Conservation (phyloP, 1,140 invertebrate genomes). For the Dreissena rostriformis region DNA sequence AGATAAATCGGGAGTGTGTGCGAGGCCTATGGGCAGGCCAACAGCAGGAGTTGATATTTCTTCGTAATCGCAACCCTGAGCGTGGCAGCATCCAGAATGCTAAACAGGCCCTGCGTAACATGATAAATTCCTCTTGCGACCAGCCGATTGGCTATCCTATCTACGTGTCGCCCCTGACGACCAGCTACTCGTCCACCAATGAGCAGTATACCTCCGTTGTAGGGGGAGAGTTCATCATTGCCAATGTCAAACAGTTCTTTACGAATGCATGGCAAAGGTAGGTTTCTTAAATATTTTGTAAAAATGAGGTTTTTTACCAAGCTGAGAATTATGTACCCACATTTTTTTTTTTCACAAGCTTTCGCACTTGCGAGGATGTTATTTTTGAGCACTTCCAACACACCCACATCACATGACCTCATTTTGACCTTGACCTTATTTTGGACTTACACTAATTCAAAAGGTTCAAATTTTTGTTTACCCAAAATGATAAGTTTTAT, state of each 20-base stretch:
- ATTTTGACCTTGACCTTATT: too few relatives aligned
- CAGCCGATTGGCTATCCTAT: conserved; percentile 99
- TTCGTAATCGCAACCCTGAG: conserved; percentile 98
- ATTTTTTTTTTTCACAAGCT: too few relatives aligned
- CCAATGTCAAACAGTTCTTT: conserved; percentile 75
- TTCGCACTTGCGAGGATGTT: too few relatives aligned
- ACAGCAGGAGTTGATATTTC: conserved; percentile 97
- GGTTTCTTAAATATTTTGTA: not conserved
- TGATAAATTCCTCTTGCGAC: conserved; percentile 99
- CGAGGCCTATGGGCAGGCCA: conserved; percentile 99
- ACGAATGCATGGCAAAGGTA: conserved; percentile 77
- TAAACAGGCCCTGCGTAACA: conserved; percentile 98
- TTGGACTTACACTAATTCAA: too few relatives aligned
- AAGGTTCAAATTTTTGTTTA: too few relatives aligned
- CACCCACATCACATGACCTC: too few relatives aligned
- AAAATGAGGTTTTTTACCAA: too few relatives aligned
- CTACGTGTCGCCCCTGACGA: conserved; percentile 99
- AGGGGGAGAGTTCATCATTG: conserved; percentile 77
- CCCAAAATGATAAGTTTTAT: too few relatives aligned
- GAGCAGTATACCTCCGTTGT: conserved; percentile 73
- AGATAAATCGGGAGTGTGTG: conserved; percentile 97
- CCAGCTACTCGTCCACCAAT: conserved; percentile 87
- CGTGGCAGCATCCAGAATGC: conserved; percentile 98
- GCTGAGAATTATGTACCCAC: too few relatives aligned
- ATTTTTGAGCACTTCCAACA: too few relatives aligned